Conservation (phyloP, 2,888 invertebrate species). For the Orchesellides sinensis region DNA sequence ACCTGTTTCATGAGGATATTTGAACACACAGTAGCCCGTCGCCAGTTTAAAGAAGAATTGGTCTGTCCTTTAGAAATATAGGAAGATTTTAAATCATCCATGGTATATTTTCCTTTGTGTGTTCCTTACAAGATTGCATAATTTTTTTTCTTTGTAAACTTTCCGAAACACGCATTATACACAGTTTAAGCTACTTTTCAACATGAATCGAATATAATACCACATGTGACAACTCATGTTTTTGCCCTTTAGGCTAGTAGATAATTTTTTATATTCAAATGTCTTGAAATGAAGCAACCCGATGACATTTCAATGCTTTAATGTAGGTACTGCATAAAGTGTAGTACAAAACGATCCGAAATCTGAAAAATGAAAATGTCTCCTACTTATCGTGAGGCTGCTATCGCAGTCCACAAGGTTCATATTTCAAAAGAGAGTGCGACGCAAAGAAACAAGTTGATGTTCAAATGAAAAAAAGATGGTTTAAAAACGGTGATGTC, state of each 20-base stretch:
- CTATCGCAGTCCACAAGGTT: too few relatives aligned
- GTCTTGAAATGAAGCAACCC: too few relatives aligned
- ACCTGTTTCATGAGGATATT: not conserved
- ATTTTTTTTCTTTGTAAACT: not conserved
- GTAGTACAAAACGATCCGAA: not conserved
- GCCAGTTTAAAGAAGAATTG: not conserved
- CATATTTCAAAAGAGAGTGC: conserved; percentile 5
- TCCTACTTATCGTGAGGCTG: too few relatives aligned
- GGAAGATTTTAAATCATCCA: not conserved
- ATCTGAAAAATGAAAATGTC: not conserved
- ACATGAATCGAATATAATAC: too few relatives aligned
- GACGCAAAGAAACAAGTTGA: conserved; percentile 21
- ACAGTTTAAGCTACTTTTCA: not conserved
- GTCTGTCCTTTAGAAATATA: not conserved
- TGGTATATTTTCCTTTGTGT: not conserved
- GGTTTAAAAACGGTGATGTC: not conserved
- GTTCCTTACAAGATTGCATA: not conserved
- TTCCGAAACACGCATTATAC: not conserved
- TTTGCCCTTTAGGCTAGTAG: too few relatives aligned
- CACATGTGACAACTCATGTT: too few relatives aligned
- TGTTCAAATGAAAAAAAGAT: conserved; percentile 1
- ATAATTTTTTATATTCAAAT: too few relatives aligned
- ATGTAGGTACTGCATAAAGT: too few relatives aligned
- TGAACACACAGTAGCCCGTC: too few relatives aligned
- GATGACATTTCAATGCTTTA: too few relatives aligned